Percentiles rank a stretch among this genome's conserved stretches.
Conservation (phyloP, 2,888 invertebrate genomes). For the Platycheirus rosarum region DNA sequence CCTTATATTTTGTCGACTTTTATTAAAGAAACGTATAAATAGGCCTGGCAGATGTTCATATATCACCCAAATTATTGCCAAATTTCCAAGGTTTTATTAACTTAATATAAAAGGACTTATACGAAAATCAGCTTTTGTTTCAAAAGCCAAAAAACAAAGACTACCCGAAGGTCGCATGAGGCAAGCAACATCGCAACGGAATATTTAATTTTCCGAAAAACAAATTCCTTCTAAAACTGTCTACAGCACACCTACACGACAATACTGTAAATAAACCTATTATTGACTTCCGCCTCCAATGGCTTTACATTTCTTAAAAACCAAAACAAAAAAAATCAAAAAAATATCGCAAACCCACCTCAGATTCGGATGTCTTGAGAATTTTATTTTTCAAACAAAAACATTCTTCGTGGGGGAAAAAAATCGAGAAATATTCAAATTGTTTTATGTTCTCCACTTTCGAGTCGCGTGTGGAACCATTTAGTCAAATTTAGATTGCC, state of each 20-base stretch:
- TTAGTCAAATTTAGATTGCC: constrained; percentile 59
- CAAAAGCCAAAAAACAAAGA: constrained; percentile 30
- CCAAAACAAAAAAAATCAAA: constrained; percentile 8
- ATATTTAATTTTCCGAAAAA: constrained; percentile 11
- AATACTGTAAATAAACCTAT: constrained; percentile 66
- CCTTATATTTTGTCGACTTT: too few species aligned
- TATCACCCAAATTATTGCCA: too few species aligned
- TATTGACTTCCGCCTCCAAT: constrained; percentile 66
- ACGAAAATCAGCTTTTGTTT: too few species aligned
- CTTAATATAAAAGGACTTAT: too few species aligned
- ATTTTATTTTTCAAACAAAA: constrained; percentile 41
- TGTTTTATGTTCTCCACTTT: constrained; percentile 65
- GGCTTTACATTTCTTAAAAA: constrained; percentile 36
- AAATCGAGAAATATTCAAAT: constrained; percentile 41
- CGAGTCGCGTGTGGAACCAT: constrained; percentile 72
- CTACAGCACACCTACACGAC: constrained; percentile 62
- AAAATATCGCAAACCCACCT: constrained; percentile 43
- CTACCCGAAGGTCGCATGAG: constrained; percentile 15
- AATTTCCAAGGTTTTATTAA: too few species aligned
- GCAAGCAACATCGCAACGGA: constrained; percentile 1
- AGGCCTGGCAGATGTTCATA: too few species aligned
- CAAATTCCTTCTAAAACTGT: constrained; percentile 43
- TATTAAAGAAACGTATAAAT: too few species aligned
- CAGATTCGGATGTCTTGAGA: constrained; percentile 39
- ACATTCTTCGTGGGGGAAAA: constrained; percentile 32